Evolutionary conservation across 2,797 vertebrate genomes (phyloP), one percentile per base, ranked within the genome.

Genomic region (Antennarius maculatus): DNA sequence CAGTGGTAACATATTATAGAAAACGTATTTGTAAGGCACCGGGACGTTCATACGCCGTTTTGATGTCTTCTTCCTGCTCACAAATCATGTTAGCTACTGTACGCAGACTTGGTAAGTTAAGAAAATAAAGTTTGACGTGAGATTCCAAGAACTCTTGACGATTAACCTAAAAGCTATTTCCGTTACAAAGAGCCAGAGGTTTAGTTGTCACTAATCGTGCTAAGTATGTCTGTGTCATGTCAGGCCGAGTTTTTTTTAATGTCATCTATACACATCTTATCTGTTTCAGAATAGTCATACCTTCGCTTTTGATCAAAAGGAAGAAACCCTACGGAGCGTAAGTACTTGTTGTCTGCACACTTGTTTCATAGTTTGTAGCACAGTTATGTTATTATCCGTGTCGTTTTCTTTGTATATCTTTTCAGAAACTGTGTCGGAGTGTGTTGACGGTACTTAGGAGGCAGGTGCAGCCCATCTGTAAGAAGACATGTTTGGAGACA

Each of bases 251-350:
- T 48, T 27, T 48, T 69, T 45, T 6, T n/a, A n/a, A 10, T 65
- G 34, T 71, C 34, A 23, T 58, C 49, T 51, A 45, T 69, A 13
- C 64, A 28, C 41, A 47, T 82, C 7, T 37, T 66, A 3, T 87
- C 28, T 68, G 54, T 88, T 83, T 69, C 93, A 99, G 97, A 97
- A 98, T 89, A 93, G 84, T 65, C 85, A 90, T 67, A 93, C 94
- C 67, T 99, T 99, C 89, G 92, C 82, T 49, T 99, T 99, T 91
- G 95, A 99, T 74, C 82, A 87, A 66, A 93, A 93, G 60, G 95
- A 98, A 85, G 96, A 97, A 92, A 90, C 95, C 56, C 93, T 95
- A 89, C 94, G 97, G 81, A 96, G 90, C 89, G 97, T 96, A 88
- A 95, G 96, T 89, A 64, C 4, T n/a, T 23, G 5, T 47, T 16